Base-by-base conservation (phyloP, 2,888 invertebrate species). In the Philereme transversata region DNA sequence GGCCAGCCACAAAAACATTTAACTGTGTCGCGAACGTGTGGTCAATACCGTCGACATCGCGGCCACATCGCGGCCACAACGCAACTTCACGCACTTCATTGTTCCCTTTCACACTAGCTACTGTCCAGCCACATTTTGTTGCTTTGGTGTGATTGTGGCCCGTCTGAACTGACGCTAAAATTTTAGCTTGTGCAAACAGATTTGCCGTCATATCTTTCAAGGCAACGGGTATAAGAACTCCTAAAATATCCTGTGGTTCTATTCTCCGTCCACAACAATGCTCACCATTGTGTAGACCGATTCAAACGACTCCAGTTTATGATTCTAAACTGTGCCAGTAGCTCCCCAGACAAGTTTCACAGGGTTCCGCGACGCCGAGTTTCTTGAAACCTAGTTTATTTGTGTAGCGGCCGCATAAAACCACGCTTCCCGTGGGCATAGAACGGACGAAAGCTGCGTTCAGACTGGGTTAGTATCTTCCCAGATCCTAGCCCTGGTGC, bases 301-400 rank as follows among this genome's bases (percentile, higher is more conserved):
- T 58, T 45, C 46, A 50, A 56, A 63, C 63, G 36, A 52, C 33
- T 50, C 40, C 45, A 57, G 60, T 64, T 44, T 44, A 67, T 62
- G 64, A 71, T 69, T 69, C 61, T 57, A 69, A 72, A 71, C 64
- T 64, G 67, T 69, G 71, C 64, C 70, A 63, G 65, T 64, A 54
- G 67, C 62, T 69, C 57, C 61, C 57, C 58, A 70, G 53, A 65
- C 72, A 75, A 77, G 73, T 78, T 76, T 67, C 57, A 49, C 44
- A 54, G 62, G 70, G 74, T 67, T 68, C 61, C 51, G 41, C 44
- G 41, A 51, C 60, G 54, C 36, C 36, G 44, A 64, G 73, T 78
- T 81, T 79, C 79, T 79, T 80, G 74, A 76, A 78, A 78, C 77
- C 76, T 67, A 76, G 77, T 81, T 82, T 82, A 82, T 81, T 82